Conservation (phyloP, 2,113 vertebrate genomes). For the Pomatorhinus ruficollis region DNA sequence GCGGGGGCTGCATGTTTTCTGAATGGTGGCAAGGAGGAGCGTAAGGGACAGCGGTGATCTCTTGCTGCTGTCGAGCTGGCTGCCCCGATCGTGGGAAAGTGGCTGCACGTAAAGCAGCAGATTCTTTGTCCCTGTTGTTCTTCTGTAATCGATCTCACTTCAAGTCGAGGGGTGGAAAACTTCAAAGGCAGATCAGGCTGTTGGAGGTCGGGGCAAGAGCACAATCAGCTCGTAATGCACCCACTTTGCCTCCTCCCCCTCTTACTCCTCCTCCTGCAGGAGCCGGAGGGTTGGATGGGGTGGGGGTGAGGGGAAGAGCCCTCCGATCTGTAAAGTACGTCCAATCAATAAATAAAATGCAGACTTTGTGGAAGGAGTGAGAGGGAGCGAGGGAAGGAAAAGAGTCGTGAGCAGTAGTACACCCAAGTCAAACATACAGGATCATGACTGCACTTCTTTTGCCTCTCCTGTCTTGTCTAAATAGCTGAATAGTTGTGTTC, state of each 20-base stretch:
- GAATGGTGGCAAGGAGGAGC: constrained; percentile 40
- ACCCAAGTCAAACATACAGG: background rate
- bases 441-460: background rate
- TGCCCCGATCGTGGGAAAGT: constrained; percentile 85
- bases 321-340: background rate
- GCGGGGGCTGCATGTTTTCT: background rate
- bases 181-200: constrained; percentile 81
- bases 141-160: constrained; percentile 85
- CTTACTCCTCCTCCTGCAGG: constrained; percentile 14
- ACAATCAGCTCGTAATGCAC: constrained; percentile 61
- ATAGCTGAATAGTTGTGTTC: background rate
- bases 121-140: constrained; percentile 82
- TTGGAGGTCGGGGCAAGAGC: constrained; percentile 76
- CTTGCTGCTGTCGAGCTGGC: constrained; percentile 67
- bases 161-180: constrained; percentile 74
- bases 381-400: background rate
- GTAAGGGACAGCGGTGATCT: background rate
- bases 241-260: background rate
- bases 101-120: constrained; percentile 79
- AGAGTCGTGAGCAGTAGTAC: background rate
- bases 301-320: background rate
- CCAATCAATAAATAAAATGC: constrained; percentile 54
- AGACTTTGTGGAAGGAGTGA: background rate
- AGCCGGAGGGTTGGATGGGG: background rate
- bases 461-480: background rate